Percentiles rank a stretch among this genome's conserved stretches.
These are phyloP conservation scores for Fringilla coelebs DNA, from an alignment of 2,797 vertebrate genomes.

Conservation along the genomic window DNA sequence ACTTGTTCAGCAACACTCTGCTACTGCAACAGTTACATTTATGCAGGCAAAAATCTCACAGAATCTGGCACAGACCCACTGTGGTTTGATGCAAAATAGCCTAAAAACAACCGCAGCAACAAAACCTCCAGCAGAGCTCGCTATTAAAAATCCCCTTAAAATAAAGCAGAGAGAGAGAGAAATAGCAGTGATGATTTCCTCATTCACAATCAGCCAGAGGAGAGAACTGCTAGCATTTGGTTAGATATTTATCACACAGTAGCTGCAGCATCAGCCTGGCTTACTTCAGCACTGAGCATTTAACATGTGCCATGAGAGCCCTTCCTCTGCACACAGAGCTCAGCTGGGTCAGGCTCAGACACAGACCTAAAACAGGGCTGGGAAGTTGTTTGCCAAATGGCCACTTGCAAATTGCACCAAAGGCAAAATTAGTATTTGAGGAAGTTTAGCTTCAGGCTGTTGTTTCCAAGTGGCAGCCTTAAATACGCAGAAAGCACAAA, in stretches of 20 bases:
- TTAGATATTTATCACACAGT: neutral
- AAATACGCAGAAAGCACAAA: neutral
- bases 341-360: neutral
- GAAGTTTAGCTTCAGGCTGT: neutral
- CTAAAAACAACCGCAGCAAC: neutral
- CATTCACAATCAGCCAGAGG: neutral
- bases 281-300: neutral
- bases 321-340: neutral
- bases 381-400: neutral
- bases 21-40: neutral
- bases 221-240: neutral
- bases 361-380: neutral
- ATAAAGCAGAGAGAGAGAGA: neutral
- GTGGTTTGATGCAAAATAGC: conserved; percentile 27
- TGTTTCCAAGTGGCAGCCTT: neutral
- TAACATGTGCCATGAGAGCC: neutral
- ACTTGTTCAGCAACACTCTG: neutral
- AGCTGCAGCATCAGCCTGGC: neutral
- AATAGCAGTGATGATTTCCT: neutral
- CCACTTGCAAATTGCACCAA: neutral
- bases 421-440: neutral
- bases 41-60: neutral
- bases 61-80: conserved; percentile 2
- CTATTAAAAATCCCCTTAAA: neutral
- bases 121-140: neutral